Percentiles rank a stretch among this genome's conserved stretches.
phyloP scores from a whole-genome alignment of 2,797 vertebrate species.

The Natrix natrix region DNA sequence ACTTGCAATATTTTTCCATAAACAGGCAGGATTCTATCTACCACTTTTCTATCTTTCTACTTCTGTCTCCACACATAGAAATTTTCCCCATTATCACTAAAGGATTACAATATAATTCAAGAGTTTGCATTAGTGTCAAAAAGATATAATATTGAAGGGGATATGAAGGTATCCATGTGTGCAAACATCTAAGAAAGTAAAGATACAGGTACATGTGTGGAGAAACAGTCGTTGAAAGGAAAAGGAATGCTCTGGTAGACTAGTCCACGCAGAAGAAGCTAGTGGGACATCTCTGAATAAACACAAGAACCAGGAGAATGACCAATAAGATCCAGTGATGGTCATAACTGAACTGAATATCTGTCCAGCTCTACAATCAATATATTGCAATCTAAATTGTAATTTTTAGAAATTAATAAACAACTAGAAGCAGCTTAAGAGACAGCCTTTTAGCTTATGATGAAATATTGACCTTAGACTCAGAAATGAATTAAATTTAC shows the following conservation, averaged over 20 bases:
- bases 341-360: not conserved
- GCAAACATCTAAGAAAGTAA: not conserved
- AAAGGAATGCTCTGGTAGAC: not conserved
- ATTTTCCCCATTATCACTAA: not conserved
- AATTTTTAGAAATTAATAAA: not conserved
- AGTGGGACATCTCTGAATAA: not conserved
- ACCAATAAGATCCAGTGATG: not conserved
- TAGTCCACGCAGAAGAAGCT: not conserved
- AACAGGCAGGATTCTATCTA: not conserved
- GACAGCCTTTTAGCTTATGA: not conserved
- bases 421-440: not conserved
- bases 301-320: not conserved
- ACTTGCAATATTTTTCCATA: not conserved
- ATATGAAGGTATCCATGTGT: not conserved
- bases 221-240: not conserved
- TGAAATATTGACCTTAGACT: not conserved
- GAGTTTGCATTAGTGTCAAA: not conserved
- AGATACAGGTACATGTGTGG: not conserved
- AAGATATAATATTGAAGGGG: not conserved
- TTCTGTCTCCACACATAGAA: not conserved
- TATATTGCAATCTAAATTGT: not conserved
- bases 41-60: not conserved
- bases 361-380: not conserved
- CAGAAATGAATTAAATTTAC: not conserved
- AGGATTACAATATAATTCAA: not conserved